phyloP scores from a whole-genome alignment of 2,113 vertebrate species.

The Rhabdornis inornatus region DNA sequence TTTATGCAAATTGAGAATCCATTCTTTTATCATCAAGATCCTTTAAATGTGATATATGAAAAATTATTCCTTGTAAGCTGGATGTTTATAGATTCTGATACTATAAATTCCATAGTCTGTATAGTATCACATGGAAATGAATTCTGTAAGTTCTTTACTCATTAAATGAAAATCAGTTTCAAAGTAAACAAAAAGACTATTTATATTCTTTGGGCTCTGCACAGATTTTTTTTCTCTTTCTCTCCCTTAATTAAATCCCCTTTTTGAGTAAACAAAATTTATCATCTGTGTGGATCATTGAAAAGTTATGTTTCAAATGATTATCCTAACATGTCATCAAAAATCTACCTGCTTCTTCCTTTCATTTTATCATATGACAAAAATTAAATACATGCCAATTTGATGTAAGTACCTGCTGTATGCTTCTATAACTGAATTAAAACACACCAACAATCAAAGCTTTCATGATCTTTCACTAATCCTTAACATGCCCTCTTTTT shows the following conservation, averaged over 20 bases:
- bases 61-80: background rate
- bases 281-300: background rate
- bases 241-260: background rate
- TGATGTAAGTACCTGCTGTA: background rate
- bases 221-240: background rate
- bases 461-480: background rate
- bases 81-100: background rate
- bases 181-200: background rate
- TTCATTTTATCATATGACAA: background rate
- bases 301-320: background rate
- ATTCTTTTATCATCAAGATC: background rate
- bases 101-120: background rate
- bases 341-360: background rate
- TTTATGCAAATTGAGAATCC: background rate
- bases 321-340: background rate
- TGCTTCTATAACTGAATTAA: background rate
- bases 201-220: background rate
- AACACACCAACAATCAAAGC: background rate
- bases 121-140: background rate
- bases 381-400: background rate
- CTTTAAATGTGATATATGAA: background rate
- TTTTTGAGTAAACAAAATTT: background rate
- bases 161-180: background rate
- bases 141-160: background rate
- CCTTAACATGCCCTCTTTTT: background rate